Base-by-base conservation (phyloP, 2,888 invertebrate genomes). In the Conchocele bisecta region DNA sequence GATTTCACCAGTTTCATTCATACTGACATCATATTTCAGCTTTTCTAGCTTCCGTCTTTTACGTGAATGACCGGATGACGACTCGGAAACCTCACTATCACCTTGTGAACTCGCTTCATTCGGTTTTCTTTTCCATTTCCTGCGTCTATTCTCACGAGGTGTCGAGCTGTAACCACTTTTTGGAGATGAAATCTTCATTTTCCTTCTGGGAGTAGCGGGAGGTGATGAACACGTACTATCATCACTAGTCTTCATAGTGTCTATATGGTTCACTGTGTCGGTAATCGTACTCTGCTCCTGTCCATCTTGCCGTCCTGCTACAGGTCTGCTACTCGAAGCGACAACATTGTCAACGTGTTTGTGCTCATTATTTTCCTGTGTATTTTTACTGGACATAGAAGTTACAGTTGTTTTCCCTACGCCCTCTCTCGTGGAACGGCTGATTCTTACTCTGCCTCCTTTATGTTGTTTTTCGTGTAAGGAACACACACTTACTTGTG, bases 141-240 rank as follows among this genome's bases (percentile, higher is more conserved):
- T 33, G 26, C 53, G 13, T 15, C 60, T 7, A 2, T 35, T 35
- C 5, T 7, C 4, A 22, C 46, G 42, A 4, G 24, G n/a, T 28
- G 41, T 51, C 15, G 58, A 42, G 20, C 46, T 37, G 24, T 57
- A 72, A 1, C 76, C 76, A 72, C 76, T 72, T 2, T 37, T 33
- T 24, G 50, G 61, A 31, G 41, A 24, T 35, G 26, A n/a, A 24
- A 37, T 24, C n/a, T 28, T 31, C 7, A 37, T 17, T 20, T 13
- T 42, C 6, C 44, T 58, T 0, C 44, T 44, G 13, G 59, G 50
- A 6, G 57, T 39, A n/a, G n/a, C n/a, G n/a, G n/a, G n/a, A n/a
- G n/a, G n/a, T n/a, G n/a, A n/a, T n/a, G n/a, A n/a, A n/a, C n/a
- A n/a, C n/a, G n/a, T n/a, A n/a, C n/a, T n/a, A n/a, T n/a, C n/a